A percentile compares a stretch with the other conserved stretches of the same genome.
Evolutionary conservation across 2,113 vertebrate genomes (phyloP).

Genomic region (Callaeas wilsoni): DNA sequence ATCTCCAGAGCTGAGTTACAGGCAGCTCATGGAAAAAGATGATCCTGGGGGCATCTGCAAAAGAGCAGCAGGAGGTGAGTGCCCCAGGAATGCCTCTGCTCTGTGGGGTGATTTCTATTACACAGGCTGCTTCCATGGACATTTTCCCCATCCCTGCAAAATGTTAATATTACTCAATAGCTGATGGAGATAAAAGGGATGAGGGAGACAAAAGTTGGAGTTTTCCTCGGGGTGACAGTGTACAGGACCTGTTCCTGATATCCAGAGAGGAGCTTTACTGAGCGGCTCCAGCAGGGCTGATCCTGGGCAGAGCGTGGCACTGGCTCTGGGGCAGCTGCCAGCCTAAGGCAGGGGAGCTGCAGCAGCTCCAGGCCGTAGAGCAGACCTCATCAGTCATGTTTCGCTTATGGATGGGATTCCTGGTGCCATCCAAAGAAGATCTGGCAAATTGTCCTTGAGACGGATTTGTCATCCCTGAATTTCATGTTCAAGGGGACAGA

Average conservation of each 20-base stretch:
- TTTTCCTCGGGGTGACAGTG: neutral
- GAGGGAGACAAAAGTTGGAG: conserved; percentile 8
- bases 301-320: neutral
- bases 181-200: neutral
- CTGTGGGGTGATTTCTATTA: neutral
- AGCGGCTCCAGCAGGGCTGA: neutral
- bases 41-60: neutral
- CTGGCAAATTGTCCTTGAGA: neutral
- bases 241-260: neutral
- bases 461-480: neutral
- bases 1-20: neutral
- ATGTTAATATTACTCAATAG: neutral
- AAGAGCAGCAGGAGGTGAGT: conserved; percentile 1
- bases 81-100: neutral
- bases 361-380: neutral
- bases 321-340: neutral
- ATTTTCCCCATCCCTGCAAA: neutral
- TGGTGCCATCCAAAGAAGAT: neutral
- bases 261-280: neutral
- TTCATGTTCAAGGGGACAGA: neutral
- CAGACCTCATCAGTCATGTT: neutral
- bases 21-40: neutral
- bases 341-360: neutral
- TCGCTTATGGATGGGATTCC: neutral
- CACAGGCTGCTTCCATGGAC: neutral